Percentiles rank a stretch among this genome's conserved stretches.
Evolutionary conservation across 2,797 vertebrate species (phyloP).

Genomic region (Pseudochirops cupreus): DNA sequence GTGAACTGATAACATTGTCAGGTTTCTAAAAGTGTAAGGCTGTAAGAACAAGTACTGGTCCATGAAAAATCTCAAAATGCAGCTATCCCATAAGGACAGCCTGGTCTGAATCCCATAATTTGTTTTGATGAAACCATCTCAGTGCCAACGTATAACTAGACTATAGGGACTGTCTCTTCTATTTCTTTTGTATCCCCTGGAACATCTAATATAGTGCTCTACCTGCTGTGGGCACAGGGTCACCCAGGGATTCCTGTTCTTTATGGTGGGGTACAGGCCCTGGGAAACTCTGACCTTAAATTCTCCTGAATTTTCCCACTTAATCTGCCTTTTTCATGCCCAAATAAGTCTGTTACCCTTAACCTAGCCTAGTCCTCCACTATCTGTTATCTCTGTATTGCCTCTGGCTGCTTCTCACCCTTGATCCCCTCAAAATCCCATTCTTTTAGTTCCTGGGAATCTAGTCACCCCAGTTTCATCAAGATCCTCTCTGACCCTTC

Average conservation of each 20-base stretch:
- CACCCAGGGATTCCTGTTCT: neutral
- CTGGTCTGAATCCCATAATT: neutral
- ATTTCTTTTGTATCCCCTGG: neutral
- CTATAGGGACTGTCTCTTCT: neutral
- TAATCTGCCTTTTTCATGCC: no score
- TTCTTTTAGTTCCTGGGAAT: no score
- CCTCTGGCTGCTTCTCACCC: no score
- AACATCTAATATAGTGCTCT: neutral
- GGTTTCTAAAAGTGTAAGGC: neutral
- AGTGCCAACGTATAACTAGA: neutral
- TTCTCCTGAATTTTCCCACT: no score
- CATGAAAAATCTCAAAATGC: neutral
- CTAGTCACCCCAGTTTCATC: no score
- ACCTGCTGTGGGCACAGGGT: neutral
- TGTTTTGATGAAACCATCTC: neutral
- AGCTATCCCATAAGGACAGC: neutral
- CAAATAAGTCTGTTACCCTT: no score
- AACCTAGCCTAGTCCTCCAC: no score
- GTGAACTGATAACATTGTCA: neutral
- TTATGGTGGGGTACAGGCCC: no score
- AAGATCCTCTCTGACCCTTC: no score
- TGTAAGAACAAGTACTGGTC: neutral
- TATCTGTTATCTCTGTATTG: no score
- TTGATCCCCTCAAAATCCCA: no score
- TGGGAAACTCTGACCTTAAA: no score